These are phyloP conservation scores for Cotesia vestalis DNA, from an alignment of 1,140 invertebrate genomes.

Conservation along the genomic window DNA sequence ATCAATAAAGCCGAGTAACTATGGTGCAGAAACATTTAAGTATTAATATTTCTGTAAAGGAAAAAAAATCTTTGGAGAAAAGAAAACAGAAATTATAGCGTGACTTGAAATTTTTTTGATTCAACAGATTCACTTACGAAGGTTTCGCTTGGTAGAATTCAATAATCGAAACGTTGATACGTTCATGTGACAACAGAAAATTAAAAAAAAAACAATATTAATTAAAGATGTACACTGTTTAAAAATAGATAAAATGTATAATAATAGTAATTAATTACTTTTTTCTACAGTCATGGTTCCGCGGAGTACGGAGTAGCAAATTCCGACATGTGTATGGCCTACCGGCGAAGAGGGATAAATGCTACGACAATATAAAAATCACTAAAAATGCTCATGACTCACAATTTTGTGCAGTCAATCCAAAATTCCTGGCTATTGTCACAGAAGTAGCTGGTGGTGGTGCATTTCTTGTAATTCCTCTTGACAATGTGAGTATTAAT, in stretches of 20 bases:
- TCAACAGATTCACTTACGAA: background rate
- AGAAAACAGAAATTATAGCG: constrained; percentile 17
- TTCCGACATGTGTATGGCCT: constrained; percentile 94
- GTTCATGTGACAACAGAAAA: background rate
- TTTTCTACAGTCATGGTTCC: constrained; percentile 78
- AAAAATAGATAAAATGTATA: background rate
- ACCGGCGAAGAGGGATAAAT: constrained; percentile 85
- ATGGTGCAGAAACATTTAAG: constrained; percentile 3
- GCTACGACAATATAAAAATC: constrained; percentile 93
- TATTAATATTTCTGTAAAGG: background rate
- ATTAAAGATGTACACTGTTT: no score
- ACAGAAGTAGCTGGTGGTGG: constrained; percentile 94
- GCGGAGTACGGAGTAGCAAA: constrained; percentile 86
- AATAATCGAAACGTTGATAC: background rate
- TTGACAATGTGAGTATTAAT: constrained; percentile 80
- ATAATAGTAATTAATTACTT: background rate
- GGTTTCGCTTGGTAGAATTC: background rate
- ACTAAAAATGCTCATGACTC: constrained; percentile 93
- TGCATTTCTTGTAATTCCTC: constrained; percentile 89
- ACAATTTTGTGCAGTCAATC: constrained; percentile 92
- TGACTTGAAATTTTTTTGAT: constrained; percentile 20
- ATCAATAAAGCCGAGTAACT: background rate
- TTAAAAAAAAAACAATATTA: no score
- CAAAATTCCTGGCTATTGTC: constrained; percentile 93
- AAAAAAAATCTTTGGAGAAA: background rate